These are phyloP conservation scores for Galeopterus variegatus DNA, from an alignment of 2,113 vertebrate species.

Conservation along the genomic window DNA sequence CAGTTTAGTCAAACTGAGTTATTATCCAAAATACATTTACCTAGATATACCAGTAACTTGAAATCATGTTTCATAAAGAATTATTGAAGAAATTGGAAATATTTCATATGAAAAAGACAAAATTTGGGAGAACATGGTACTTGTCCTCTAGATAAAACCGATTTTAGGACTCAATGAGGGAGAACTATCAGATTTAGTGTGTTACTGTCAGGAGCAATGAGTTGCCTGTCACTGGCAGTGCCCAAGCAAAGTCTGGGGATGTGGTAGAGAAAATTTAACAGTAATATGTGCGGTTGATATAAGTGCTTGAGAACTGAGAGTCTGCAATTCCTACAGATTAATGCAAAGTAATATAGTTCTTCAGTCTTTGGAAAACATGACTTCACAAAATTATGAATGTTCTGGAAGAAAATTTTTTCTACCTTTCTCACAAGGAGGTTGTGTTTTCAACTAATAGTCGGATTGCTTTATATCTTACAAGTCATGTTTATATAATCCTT, in stretches of 20 bases:
- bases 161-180: not conserved
- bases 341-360: not conserved
- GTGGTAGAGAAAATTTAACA: not conserved
- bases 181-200: not conserved
- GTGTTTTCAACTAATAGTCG: not conserved
- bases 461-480: not conserved
- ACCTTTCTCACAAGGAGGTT: not conserved
- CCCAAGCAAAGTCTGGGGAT: not conserved
- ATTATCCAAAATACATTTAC: conserved; percentile 26
- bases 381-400: not conserved
- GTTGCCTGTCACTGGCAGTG: not conserved
- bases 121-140: not conserved
- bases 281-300: not conserved
- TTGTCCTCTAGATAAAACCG: conserved; percentile 25
- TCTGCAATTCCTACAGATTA: not conserved
- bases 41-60: conserved; percentile 8
- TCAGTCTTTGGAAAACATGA: not conserved
- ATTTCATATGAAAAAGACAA: not conserved
- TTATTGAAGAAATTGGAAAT: conserved; percentile 16
- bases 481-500: conserved; percentile 21
- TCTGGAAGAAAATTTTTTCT: conserved; percentile 33
- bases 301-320: not conserved
- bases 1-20: not conserved
- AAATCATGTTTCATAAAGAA: conserved; percentile 41
- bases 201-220: not conserved